phyloP scores from a whole-genome alignment of 1,140 invertebrate genomes.

The Diabrotica virgifera region DNA sequence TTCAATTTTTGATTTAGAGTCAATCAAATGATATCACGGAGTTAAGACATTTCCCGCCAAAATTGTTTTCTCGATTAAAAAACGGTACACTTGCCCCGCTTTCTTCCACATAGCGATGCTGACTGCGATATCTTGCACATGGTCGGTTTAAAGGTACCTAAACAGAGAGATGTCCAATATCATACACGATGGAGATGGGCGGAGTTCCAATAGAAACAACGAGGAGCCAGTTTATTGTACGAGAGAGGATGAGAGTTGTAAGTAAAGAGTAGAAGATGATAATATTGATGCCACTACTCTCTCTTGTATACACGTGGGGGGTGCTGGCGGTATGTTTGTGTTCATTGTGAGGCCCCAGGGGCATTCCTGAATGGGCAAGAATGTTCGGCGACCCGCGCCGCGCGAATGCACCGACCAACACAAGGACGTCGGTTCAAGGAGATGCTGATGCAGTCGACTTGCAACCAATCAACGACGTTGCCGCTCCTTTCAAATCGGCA shows the following conservation, averaged over 20 bases:
- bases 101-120: no score
- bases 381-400: conserved; percentile 35
- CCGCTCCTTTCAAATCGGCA: neutral
- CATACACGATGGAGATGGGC: neutral
- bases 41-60: no score
- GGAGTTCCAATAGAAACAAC: neutral
- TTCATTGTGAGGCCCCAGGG: conserved; percentile 37
- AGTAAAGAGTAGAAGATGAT: neutral
- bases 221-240: neutral
- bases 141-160: neutral
- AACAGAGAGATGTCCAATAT: neutral
- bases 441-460: conserved; percentile 19
- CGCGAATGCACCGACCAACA: conserved; percentile 30
- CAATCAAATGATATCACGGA: no score
- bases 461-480: neutral
- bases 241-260: no score
- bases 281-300: neutral
- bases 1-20: no score
- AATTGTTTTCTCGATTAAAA: no score
- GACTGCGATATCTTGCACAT: no score
- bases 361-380: conserved; percentile 38
- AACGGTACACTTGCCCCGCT: no score
- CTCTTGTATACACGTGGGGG: conserved; percentile 21
- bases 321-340: conserved; percentile 40
- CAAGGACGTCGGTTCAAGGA: conserved; percentile 41